Percentiles rank a stretch among this genome's conserved stretches.
Evolutionary conservation across 2,797 vertebrate genomes (phyloP).

Genomic region (Alca torda): DNA sequence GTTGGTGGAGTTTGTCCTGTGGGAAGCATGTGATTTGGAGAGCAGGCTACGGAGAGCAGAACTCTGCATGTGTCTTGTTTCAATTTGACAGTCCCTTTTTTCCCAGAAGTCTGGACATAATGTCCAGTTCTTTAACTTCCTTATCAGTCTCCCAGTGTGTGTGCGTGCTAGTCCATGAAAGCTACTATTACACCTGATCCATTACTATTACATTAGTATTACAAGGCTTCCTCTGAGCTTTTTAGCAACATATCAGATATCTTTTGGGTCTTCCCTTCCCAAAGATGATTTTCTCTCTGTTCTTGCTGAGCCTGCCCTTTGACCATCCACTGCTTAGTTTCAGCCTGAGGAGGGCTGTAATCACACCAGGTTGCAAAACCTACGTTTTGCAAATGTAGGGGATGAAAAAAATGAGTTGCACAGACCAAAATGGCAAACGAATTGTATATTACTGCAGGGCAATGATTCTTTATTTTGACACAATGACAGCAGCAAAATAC

Average conservation of each 20-base stretch:
- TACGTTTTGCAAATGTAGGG: neutral
- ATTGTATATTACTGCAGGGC: neutral
- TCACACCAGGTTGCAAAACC: neutral
- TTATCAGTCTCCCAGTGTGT: neutral
- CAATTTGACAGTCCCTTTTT: neutral
- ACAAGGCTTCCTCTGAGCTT: neutral
- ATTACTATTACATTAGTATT: neutral
- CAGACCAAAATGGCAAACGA: neutral
- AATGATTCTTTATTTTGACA: neutral
- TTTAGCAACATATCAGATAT: neutral
- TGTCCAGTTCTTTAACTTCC: neutral
- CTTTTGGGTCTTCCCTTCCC: neutral
- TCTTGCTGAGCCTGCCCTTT: neutral
- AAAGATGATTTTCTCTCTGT: neutral
- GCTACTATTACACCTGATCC: neutral
- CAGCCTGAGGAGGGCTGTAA: neutral
- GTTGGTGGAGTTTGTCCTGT: neutral
- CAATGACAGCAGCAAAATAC: neutral
- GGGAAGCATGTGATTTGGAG: neutral
- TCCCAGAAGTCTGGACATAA: neutral
- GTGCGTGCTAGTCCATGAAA: neutral
- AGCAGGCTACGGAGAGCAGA: neutral
- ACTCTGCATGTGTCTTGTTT: neutral
- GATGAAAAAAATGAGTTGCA: neutral
- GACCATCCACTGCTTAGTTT: neutral